Percentiles rank a stretch among this genome's conserved stretches.
phyloP scores from a whole-genome alignment of 2,888 invertebrate species.

The Drosophila anomalata region DNA sequence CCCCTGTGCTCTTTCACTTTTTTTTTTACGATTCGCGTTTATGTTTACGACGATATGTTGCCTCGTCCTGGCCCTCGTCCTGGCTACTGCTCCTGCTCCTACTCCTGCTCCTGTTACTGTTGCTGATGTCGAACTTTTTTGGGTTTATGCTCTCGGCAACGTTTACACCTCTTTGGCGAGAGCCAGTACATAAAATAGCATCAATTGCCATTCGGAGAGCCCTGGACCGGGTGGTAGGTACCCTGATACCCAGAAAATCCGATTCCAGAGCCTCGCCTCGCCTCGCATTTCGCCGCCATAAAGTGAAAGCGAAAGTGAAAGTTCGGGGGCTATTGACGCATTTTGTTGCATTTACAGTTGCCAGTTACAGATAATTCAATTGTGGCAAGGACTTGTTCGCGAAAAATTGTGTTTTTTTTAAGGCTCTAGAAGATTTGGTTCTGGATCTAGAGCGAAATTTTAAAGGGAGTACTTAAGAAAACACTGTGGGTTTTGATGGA shows the following conservation, averaged over 20 bases:
- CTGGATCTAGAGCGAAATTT: too few relatives aligned
- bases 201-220: constrained; percentile 20
- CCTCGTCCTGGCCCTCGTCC: background rate
- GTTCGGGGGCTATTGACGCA: constrained; percentile 6
- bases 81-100: background rate
- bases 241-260: background rate
- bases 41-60: constrained; percentile 30
- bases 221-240: too few relatives aligned
- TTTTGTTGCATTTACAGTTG: constrained; percentile 30
- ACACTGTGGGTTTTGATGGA: too few relatives aligned
- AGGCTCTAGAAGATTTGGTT: too few relatives aligned
- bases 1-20: constrained; percentile 34
- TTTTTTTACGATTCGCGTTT: constrained; percentile 51
- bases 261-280: background rate
- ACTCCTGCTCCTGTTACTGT: background rate
- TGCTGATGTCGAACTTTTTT: constrained; percentile 32
- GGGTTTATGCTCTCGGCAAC: constrained; percentile 42
- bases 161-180: constrained; percentile 56
- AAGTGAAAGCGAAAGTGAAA: constrained; percentile 25
- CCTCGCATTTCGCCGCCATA: constrained; percentile 6
- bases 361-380: constrained; percentile 16
- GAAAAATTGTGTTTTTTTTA: background rate
- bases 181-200: constrained; percentile 54
- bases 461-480: too few relatives aligned
- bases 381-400: background rate